A percentile compares a stretch with the other conserved stretches of the same genome.
Evolutionary conservation across 1,140 invertebrate genomes (phyloP).

Genomic region (Bursaphelenchus mucronatus): DNA sequence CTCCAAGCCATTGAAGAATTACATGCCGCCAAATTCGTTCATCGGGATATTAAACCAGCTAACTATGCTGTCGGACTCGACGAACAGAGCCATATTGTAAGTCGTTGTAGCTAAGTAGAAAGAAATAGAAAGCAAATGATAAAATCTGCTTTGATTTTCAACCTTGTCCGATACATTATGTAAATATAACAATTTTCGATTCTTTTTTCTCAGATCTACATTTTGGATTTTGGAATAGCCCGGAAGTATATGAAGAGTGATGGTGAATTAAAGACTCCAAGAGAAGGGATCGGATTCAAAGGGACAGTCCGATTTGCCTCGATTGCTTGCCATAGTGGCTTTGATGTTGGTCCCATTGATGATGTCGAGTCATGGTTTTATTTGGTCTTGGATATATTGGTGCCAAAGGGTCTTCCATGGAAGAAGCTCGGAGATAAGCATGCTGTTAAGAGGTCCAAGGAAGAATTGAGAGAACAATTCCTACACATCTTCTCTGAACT

Average conservation of each 20-base stretch:
- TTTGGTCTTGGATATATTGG: conserved; percentile 28
- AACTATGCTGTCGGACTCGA: not conserved
- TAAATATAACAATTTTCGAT: too few species aligned
- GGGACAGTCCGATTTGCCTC: conserved; percentile 25
- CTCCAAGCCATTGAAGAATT: not conserved
- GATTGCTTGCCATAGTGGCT: conserved; percentile 28
- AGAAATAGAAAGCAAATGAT: too few species aligned
- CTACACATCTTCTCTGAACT: too few species aligned
- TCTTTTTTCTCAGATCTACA: not conserved
- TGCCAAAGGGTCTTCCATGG: conserved; percentile 29
- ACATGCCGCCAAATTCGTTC: conserved; percentile 4
- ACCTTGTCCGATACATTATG: too few species aligned
- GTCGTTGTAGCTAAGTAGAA: not conserved
- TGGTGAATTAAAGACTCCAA: conserved; percentile 20
- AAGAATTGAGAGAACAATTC: not conserved
- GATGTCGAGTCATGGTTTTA: conserved; percentile 47
- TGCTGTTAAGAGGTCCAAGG: conserved; percentile 27
- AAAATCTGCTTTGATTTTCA: too few species aligned
- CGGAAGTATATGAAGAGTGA: conserved; percentile 13
- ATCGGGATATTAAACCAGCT: not conserved
- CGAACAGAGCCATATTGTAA: not conserved
- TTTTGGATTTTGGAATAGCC: conserved; percentile 28
- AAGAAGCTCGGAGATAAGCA: conserved; percentile 27
- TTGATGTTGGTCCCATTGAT: conserved; percentile 39
- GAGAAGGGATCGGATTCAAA: conserved; percentile 20